Evolutionary conservation across 2,888 invertebrate species (phyloP), one percentile per base, ranked within the genome.

Genomic region (Therioaphis trifolii): DNA sequence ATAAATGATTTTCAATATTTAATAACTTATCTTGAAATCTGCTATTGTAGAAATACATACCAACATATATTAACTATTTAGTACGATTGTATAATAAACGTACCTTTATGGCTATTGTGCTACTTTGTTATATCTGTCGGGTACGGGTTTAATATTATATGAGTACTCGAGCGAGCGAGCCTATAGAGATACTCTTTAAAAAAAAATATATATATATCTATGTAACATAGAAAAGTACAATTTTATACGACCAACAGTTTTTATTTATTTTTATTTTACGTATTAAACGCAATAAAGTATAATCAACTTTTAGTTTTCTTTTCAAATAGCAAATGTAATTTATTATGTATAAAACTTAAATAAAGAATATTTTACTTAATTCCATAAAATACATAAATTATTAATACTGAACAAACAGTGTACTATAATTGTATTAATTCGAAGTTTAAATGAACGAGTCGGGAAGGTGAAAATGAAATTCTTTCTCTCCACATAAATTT

Each of bases 381-480:
- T 46, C n/a, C 63, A 43, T 5, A 27, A 35, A n/a, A 18, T 58
- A 43, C 24, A 46, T 76, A 27, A 76, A 76, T 61, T n/a, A n/a
- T 76, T 63, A 27, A 76, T 76, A 76, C n/a, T 14, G 15, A 46
- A 46, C 55, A 61, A 46, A 61, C 75, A 15, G 14, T 61, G 24
- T 55, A 74, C 14, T 21, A 74, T 43, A 58, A 58, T 75, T 58
- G 24, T 11, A 75, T 40, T 43, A 21, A 15, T 35, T 35, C n/a
- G 52, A 72, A 72, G 52, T 72, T 71, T 72, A 52, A 72, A 72
- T 7, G 12, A 72, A 52, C n/a, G 55, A 35, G 29, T 55, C 21
- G n/a, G 5, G 11, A 12, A 35, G 9, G 72, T 7, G 18, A 72
- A 72, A 35, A 21, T 21, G 15, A 14, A 14, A 40, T 74, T 40